Evolutionary conservation across 2,113 vertebrate species (phyloP).

Genomic region (Prionailurus bengalensis): DNA sequence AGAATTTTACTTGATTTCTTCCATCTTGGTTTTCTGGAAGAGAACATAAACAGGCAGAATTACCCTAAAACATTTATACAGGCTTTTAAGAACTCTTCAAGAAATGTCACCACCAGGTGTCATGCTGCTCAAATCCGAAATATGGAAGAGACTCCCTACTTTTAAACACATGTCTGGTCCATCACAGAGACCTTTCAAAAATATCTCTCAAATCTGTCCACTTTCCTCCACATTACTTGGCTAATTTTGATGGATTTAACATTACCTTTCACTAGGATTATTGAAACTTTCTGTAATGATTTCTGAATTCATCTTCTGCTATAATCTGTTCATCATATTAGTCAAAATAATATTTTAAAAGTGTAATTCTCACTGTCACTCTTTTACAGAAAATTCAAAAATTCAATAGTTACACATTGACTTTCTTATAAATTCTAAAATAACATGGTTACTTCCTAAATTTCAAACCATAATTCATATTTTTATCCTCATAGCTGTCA

Average conservation of each 20-base stretch:
- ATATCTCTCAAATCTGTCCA: not conserved
- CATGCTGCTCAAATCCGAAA: not conserved
- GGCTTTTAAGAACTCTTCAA: not conserved
- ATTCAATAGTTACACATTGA: not conserved
- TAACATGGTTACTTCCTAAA: not conserved
- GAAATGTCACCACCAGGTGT: not conserved
- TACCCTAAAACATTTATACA: not conserved
- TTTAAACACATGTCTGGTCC: too few relatives aligned
- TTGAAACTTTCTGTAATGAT: not conserved
- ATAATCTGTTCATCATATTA: not conserved
- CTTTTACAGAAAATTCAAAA: not conserved
- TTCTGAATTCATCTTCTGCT: not conserved
- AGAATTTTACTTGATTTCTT: not conserved
- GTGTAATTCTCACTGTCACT: not conserved
- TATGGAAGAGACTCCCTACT: not conserved
- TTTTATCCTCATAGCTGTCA: not conserved
- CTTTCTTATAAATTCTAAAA: not conserved
- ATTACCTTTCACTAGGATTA: not conserved
- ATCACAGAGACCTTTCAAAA: not conserved
- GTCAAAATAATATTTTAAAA: not conserved
- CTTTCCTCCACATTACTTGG: not conserved
- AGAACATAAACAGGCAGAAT: not conserved
- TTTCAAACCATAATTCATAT: not conserved
- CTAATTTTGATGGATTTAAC: not conserved
- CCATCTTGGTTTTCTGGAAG: not conserved